Evolutionary conservation across 2,113 vertebrate species (phyloP), one percentile per base, ranked within the genome.

Genomic region (Serilophus lunatus): DNA sequence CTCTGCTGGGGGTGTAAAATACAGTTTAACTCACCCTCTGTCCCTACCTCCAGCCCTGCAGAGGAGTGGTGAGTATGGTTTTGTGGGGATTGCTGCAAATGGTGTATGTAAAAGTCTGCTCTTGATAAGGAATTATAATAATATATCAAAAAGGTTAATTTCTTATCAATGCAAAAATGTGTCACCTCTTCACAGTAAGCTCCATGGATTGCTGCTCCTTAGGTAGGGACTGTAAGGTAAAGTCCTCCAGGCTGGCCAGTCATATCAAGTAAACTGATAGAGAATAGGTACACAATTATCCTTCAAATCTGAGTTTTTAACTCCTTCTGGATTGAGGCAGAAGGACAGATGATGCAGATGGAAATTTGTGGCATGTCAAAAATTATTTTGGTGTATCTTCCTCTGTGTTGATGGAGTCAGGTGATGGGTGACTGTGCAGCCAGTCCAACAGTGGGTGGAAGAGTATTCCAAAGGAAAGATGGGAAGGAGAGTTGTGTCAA

Each of bases 91-190:
- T 57, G 53, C 28, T 69, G 9, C 36, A 80, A 87, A 93, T 12
- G 28, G 3, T 19, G 12, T 0, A 1, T 1, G 1, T 10, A 40
- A 50, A 51, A 3, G 4, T 66, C 71, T 76, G 16, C 18, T 19
- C 19, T 40, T 61, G 47, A 28, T 60, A 76, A 80, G 33, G 45
- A 65, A 36, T 40, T 56, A 25, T 5, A 29, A 47, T 63, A 49
- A 47, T 11, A 54, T 0, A 61, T 18, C 13, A 49, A 74, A 42
- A 68, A 28, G 11, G 8, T 6, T 44, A 35, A 45, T 33, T 68
- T 24, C 9, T 65, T 54, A 5, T 25, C 15, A 18, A 3, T 44
- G 53, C 8, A 74, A 61, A 77, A 54, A n/a, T 9, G 9, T 14
- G 18, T 24, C 42, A 33, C 18, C 26, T 69, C 49, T 74, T 29